Percentiles rank a stretch among this genome's conserved stretches.
These are phyloP conservation scores for Acanthosepion esculentum DNA, from an alignment of 2,888 invertebrate genomes.

Conservation along the genomic window DNA sequence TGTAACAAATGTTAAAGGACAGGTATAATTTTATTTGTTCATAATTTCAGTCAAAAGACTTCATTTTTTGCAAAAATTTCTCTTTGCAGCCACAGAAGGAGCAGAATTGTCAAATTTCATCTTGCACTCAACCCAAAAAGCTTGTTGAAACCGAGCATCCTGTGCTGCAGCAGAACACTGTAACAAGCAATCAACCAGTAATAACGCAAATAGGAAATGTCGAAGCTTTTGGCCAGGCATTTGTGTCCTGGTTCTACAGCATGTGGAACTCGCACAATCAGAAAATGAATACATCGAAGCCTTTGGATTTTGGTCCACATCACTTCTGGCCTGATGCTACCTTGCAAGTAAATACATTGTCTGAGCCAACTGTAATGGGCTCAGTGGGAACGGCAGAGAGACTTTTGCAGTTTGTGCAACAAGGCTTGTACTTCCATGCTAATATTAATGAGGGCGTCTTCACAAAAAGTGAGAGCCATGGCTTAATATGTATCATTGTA, in stretches of 20 bases:
- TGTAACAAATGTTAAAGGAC: too few relatives aligned
- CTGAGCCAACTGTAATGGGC: constrained; percentile 58
- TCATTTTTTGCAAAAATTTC: background rate
- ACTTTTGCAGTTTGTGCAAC: constrained; percentile 60
- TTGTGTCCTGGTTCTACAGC: constrained; percentile 69
- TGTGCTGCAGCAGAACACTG: background rate
- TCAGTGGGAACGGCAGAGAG: constrained; percentile 58
- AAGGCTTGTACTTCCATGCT: constrained; percentile 78
- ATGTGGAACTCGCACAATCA: constrained; percentile 67
- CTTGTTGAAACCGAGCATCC: background rate
- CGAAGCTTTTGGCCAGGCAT: constrained; percentile 63
- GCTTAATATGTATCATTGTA: constrained; percentile 79
- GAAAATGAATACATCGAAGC: constrained; percentile 43
- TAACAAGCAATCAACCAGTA: background rate
- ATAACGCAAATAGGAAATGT: constrained; percentile 48
- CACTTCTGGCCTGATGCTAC: constrained; percentile 69
- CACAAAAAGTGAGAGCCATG: constrained; percentile 80
- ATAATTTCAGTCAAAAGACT: too few relatives aligned
- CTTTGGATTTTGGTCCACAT: constrained; percentile 68
- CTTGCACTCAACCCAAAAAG: too few relatives aligned
- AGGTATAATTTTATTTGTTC: too few relatives aligned
- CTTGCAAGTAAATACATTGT: constrained; percentile 56
- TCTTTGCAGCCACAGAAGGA: background rate
- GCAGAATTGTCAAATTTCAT: too few relatives aligned
- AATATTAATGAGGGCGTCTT: constrained; percentile 80